Conservation (phyloP, 2,888 invertebrate genomes). For the Embidobia sp. region DNA sequence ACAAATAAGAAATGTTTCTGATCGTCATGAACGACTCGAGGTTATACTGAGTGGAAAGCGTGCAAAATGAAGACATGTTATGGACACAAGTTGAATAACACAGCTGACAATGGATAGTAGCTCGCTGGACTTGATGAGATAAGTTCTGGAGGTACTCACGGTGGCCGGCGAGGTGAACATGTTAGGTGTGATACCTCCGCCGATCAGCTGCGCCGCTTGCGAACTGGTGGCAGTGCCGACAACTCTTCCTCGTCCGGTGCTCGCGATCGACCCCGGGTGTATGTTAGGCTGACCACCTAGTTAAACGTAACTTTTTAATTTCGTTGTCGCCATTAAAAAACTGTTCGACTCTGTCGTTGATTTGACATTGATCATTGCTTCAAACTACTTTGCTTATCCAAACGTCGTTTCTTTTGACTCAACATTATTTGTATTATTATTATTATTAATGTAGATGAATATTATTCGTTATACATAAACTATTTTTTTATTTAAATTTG, state of each 20-base stretch:
- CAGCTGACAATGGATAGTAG: conserved; percentile 56
- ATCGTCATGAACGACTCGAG: no score
- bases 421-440: no score
- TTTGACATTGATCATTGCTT: no score
- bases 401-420: no score
- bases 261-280: conserved; percentile 85
- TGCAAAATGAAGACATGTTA: conserved; percentile 22
- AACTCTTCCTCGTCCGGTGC: conserved; percentile 84
- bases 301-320: conserved; percentile 42
- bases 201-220: conserved; percentile 85
- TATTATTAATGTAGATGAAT: no score
- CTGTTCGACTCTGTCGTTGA: background rate
- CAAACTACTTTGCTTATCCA: no score
- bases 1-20: no score
- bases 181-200: conserved; percentile 88
- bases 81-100: conserved; percentile 24
- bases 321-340: background rate
- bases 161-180: conserved; percentile 83
- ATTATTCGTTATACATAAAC: no score
- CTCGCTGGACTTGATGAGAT: conserved; percentile 66
- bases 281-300: conserved; percentile 84
- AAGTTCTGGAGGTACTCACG: conserved; percentile 73
- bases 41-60: background rate
- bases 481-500: no score
- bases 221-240: conserved; percentile 85